Evolutionary conservation across 2,113 vertebrate species (phyloP), one percentile per base, ranked within the genome.

Genomic region (Gallinago jamesoni): DNA sequence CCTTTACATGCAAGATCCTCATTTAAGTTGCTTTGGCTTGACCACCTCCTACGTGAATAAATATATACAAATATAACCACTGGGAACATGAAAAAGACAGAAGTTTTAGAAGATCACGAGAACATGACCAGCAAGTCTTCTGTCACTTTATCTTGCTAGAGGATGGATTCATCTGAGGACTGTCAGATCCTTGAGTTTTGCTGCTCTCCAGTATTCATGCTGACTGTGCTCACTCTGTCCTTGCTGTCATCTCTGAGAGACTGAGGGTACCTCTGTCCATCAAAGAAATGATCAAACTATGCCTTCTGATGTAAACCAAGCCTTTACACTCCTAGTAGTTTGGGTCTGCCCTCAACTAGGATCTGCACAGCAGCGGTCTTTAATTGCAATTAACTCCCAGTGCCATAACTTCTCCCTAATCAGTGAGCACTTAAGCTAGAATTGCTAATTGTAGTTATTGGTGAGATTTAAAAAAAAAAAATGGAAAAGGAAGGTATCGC

Each of bases 321-420:
- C 37, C 30, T 66, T 70, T 24, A 8, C 2, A 1, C 18, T 14
- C 31, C 27, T 6, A 9, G 9, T 1, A 63, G 52, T 8, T 6
- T 48, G 52, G 35, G 33, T 35, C 27, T 74, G 68, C 31, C 33
- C 41, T 45, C 62, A 24, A 33, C 31, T 35, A 69, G 53, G 48
- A 73, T 35, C 72, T 83, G 56, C 37, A 28, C 16, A 30, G 48
- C 77, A 56, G 33, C 3, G 39, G 19, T 17, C n/a, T 43, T 39
- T 23, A 78, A 45, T 4, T 31, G 53, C 57, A 86, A 6, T 68
- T 23, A 83, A 64, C 48, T 66, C 62, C 66, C 55, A 59, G 35
- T 11, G 45, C 18, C 1, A 0, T 7, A 41, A 43, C 16, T 30
- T 12, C 0, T 30, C 14, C 55, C 73, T 24, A 3, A 43, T 7